Conservation (phyloP, 2,797 vertebrate genomes). For the Streptopelia turtur region DNA sequence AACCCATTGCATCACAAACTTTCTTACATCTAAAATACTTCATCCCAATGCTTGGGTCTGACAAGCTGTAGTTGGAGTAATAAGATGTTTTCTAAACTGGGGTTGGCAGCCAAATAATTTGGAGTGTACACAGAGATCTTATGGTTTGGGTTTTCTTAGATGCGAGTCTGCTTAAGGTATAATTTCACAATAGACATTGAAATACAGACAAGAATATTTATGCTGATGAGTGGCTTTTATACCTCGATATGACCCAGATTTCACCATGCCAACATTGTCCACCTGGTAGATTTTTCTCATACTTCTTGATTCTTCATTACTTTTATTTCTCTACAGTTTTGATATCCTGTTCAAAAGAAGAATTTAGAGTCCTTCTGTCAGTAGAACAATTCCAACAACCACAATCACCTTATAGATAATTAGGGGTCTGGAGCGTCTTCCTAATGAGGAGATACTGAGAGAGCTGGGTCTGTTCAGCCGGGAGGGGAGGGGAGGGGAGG, state of each 20-base stretch:
- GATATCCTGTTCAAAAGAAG: background rate
- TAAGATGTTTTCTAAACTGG: background rate
- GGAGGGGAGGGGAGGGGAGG: too few relatives aligned
- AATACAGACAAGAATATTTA: background rate
- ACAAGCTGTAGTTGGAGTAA: background rate
- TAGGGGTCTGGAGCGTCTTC: too few relatives aligned
- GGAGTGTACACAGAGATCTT: background rate
- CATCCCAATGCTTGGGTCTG: background rate
- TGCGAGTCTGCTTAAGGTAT: background rate
- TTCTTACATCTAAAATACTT: background rate
- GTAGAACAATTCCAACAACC: background rate
- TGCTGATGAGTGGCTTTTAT: background rate
- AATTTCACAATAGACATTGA: background rate
- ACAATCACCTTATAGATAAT: background rate
- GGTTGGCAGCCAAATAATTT: background rate
- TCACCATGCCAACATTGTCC: background rate
- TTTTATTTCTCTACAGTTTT: background rate
- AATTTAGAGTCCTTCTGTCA: background rate
- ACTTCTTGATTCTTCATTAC: background rate
- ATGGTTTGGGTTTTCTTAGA: background rate
- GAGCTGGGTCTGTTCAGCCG: too few relatives aligned
- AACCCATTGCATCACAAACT: background rate
- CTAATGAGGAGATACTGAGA: too few relatives aligned
- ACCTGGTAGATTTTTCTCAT: background rate
- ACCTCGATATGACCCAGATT: background rate